These are phyloP conservation scores for Xanthia togata DNA, from an alignment of 2,888 invertebrate genomes.

Conservation along the genomic window DNA sequence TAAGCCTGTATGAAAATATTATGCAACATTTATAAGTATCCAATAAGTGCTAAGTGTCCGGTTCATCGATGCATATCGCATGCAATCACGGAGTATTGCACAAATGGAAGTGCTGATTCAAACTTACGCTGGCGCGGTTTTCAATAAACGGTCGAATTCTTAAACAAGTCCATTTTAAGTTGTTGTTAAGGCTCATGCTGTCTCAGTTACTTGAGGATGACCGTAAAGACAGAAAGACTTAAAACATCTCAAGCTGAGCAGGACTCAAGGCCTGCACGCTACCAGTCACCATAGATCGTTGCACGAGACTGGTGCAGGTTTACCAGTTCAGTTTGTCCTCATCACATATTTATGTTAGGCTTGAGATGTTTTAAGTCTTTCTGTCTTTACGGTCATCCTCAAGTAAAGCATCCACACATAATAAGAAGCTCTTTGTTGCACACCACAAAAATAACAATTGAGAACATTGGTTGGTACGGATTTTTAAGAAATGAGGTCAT, in stretches of 20 bases:
- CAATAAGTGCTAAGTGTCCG: slow-evolving; percentile 11
- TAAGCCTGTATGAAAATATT: slow-evolving; percentile 9
- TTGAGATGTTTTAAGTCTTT: not conserved
- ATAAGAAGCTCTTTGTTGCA: not conserved
- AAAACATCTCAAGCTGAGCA: too few relatives aligned
- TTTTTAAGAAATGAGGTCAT: too few relatives aligned
- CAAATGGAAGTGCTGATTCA: slow-evolving; percentile 29
- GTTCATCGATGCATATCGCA: slow-evolving; percentile 44
- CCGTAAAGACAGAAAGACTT: not conserved
- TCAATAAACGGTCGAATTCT: slow-evolving; percentile 10
- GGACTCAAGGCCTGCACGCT: too few relatives aligned
- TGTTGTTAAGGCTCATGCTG: not conserved
- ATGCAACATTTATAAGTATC: slow-evolving; percentile 11
- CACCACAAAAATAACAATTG: not conserved
- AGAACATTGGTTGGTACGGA: not conserved
- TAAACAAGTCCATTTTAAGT: not conserved
- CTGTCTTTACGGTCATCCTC: not conserved
- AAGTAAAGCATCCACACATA: not conserved
- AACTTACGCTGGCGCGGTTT: not conserved
- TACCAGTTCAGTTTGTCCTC: too few relatives aligned
- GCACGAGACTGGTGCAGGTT: too few relatives aligned
- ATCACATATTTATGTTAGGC: too few relatives aligned
- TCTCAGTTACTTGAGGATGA: not conserved
- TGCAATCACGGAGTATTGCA: slow-evolving; percentile 48
- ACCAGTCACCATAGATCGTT: too few relatives aligned